A percentile compares a stretch with the other conserved stretches of the same genome.
phyloP scores from a whole-genome alignment of 2,113 vertebrate genomes.

The Hyaena hyaena region DNA sequence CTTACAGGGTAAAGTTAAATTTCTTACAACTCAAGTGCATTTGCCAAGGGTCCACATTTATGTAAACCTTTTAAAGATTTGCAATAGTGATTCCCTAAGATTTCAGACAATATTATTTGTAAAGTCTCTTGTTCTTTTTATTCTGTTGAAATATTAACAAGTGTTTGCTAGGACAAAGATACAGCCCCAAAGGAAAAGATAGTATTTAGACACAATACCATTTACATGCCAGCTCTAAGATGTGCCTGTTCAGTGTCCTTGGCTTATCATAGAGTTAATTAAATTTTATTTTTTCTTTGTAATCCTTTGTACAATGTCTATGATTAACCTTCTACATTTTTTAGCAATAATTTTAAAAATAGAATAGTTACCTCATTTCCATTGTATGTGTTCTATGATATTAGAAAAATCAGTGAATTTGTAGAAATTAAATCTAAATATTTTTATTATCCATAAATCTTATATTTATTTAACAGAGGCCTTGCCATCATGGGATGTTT shows the following conservation, averaged over 20 bases:
- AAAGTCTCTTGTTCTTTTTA: neutral
- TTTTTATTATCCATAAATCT: constrained; percentile 28
- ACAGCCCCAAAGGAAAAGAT: neutral
- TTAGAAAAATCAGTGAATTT: neutral
- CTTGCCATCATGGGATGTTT: constrained; percentile 70
- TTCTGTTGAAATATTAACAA: neutral
- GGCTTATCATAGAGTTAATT: neutral
- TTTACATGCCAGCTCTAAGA: neutral
- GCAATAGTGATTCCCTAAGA: neutral
- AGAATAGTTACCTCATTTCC: constrained; percentile 4
- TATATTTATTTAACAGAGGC: constrained; percentile 73
- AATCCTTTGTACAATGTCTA: neutral
- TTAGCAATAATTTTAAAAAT: neutral
- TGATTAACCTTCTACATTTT: constrained; percentile 26
- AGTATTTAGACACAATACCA: neutral
- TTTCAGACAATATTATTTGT: neutral
- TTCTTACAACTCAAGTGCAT: too few species aligned
- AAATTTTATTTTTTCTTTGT: neutral
- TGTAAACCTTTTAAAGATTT: neutral
- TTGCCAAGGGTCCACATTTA: neutral
- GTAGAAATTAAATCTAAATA: constrained; percentile 51
- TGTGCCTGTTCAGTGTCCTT: neutral
- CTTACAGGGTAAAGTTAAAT: neutral
- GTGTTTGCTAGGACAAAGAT: neutral
- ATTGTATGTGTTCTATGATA: neutral